A percentile compares a stretch with the other conserved stretches of the same genome.
phyloP scores from a whole-genome alignment of 2,797 vertebrate species.

The Morus bassanus region DNA sequence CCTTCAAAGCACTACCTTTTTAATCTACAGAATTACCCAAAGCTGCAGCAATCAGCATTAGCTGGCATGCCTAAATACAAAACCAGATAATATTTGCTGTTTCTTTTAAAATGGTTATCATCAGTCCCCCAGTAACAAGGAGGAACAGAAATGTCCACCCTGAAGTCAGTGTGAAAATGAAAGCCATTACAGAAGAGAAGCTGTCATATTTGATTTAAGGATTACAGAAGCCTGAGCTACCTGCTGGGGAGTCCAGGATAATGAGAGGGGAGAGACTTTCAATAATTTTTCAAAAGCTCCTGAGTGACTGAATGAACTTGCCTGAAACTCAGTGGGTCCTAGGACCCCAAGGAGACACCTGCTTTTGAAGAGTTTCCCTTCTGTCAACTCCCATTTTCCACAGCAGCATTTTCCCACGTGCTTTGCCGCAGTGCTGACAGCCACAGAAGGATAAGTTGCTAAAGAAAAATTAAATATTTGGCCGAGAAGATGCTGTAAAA shows the following conservation, averaged over 20 bases:
- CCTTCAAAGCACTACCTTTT: not conserved
- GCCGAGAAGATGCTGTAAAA: not conserved
- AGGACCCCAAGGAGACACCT: not conserved
- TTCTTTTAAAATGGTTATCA: not conserved
- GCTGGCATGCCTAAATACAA: not conserved
- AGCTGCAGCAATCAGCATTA: not conserved
- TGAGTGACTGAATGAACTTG: not conserved
- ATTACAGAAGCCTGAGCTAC: not conserved
- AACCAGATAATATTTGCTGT: not conserved
- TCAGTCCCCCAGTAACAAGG: not conserved
- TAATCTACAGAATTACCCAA: not conserved
- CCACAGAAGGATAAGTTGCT: not conserved
- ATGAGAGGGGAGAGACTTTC: not conserved
- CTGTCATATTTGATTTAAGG: slow-evolving; percentile 19
- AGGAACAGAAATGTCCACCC: not conserved
- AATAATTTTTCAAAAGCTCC: not conserved
- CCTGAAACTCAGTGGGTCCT: not conserved
- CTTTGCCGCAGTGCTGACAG: not conserved
- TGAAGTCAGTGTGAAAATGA: not conserved
- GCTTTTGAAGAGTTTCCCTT: not conserved
- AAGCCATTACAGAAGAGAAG: not conserved
- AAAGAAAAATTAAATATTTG: not conserved
- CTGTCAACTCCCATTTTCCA: not conserved
- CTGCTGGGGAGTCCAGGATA: not conserved
- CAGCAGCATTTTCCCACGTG: not conserved